These are phyloP conservation scores for Pomatostomus ruficeps DNA, from an alignment of 2,113 vertebrate genomes.

Conservation along the genomic window DNA sequence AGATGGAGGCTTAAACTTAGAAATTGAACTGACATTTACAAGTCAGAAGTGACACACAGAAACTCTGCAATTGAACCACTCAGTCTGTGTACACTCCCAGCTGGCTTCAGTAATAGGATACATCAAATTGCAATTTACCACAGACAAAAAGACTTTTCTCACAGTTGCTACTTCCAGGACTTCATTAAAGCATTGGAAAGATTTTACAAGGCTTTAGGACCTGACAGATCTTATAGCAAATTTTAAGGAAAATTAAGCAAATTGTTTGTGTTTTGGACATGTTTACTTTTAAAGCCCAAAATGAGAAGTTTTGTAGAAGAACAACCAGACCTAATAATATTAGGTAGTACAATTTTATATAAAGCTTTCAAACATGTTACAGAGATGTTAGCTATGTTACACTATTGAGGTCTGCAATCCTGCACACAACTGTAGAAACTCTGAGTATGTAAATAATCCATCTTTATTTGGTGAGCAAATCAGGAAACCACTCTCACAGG, in stretches of 20 bases:
- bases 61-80: not conserved
- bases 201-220: not conserved
- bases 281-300: not conserved
- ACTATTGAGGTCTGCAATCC: not conserved
- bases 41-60: not conserved
- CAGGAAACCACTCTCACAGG: not conserved
- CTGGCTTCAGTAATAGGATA: not conserved
- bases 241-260: not conserved
- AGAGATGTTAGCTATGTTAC: not conserved
- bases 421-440: not conserved
- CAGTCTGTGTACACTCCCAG: not conserved
- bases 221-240: not conserved
- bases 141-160: not conserved
- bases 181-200: not conserved
- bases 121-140: not conserved
- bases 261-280: not conserved
- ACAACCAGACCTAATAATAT: not conserved
- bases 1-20: not conserved
- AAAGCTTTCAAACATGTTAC: not conserved
- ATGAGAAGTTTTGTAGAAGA: not conserved
- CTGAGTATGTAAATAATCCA: not conserved
- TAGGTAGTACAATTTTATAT: not conserved
- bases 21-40: not conserved
- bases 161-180: not conserved
- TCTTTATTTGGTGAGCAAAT: not conserved